Evolutionary conservation across 2,113 vertebrate genomes (phyloP), one percentile per base, ranked within the genome.

Genomic region (Coregonus clupeaformis): DNA sequence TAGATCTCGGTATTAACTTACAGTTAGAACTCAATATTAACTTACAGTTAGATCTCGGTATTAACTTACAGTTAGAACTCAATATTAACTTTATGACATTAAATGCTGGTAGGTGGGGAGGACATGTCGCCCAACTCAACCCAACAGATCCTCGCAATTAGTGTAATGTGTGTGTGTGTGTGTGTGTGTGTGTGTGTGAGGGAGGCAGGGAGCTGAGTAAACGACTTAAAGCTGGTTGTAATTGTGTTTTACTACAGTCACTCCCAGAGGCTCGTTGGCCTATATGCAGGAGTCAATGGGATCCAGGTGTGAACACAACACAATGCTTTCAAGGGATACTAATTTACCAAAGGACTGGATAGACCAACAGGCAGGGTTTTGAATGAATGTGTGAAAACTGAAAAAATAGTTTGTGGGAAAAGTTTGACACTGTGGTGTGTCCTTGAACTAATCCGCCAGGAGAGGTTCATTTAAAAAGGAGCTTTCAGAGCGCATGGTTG

Each of bases 211-310:
- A 42, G 36, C 36, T 12, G 9, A 42, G 30, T 75, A 73, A 81
- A 81, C 13, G 36, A 49, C 59, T 79, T 66, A 72, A 82, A 82
- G 72, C 75, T 85, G 84, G 76, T 69, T 86, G 76, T 84, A 81
- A 83, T 80, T 83, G 77, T 82, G 79, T 85, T 84, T 85, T 75
- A 82, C 79, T 79, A 80, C 75, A 71, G 74, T 77, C 30, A 69
- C 73, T 83, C 79, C 78, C 77, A 57, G 75, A 82, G 79, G 76
- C 81, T 80, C 7, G n/a, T 59, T 82, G 74, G 81, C 78, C 64
- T 42, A 9, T 11, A 42, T 42, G 36, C 71, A 72, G 69, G 57
- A 82, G 75, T 75, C 81, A 82, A 80, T 86, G 74, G 77, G 79
- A 80, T 79, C 81, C 81, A 88, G 81, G 79, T 86, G 77, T 69